Conservation (phyloP, 1,140 invertebrate species). For the Drosophila carrolli region DNA sequence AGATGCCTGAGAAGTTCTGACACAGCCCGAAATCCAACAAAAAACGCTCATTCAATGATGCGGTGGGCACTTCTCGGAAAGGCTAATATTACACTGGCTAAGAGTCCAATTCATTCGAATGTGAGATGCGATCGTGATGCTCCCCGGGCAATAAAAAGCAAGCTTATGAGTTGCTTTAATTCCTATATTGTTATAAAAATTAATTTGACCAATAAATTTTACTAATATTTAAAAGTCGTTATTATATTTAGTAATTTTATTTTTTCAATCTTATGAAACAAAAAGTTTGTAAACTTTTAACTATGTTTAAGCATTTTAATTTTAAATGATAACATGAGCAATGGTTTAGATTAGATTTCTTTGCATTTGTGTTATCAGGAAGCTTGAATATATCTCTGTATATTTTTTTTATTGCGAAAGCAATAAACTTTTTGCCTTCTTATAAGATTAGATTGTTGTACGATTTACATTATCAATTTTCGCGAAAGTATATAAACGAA, state of each 20-base stretch:
- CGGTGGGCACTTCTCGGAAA: constrained; percentile 60
- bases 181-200: neutral
- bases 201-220: too few species aligned
- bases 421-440: too few species aligned
- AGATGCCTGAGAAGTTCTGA: constrained; percentile 71
- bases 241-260: too few species aligned
- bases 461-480: neutral
- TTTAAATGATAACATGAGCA: too few species aligned
- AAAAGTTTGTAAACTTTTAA: too few species aligned
- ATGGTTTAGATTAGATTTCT: too few species aligned
- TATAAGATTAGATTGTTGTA: neutral
- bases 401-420: too few species aligned
- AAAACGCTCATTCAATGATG: constrained; percentile 56
- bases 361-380: too few species aligned
- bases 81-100: constrained; percentile 47
- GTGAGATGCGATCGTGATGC: constrained; percentile 14
- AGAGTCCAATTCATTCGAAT: constrained; percentile 30
- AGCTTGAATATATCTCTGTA: too few species aligned
- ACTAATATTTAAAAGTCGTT: too few species aligned
- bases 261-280: too few species aligned
- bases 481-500: neutral
- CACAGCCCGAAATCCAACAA: constrained; percentile 24
- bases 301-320: too few species aligned
- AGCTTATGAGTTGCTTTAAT: neutral
- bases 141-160: constrained; percentile 9